These are phyloP conservation scores for Parnassius orleans DNA, from an alignment of 2,888 invertebrate species.

Conservation along the genomic window DNA sequence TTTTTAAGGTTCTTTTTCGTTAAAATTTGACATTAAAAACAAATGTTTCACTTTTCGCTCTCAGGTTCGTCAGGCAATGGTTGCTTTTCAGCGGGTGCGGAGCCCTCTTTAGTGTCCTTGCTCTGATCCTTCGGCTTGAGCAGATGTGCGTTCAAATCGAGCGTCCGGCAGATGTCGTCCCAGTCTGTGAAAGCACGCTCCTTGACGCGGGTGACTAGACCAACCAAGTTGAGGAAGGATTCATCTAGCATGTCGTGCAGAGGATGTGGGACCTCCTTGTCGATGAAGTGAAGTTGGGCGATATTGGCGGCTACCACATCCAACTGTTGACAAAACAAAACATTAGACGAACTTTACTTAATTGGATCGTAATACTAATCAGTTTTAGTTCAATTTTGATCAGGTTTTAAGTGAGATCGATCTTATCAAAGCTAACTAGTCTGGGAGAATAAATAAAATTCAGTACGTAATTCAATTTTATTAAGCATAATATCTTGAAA, in stretches of 20 bases:
- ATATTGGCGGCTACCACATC: conserved; percentile 96
- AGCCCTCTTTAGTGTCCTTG: conserved; percentile 86
- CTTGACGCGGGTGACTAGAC: conserved; percentile 94
- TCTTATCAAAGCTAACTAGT: no score
- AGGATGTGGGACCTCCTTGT: conserved; percentile 92
- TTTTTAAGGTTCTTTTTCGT: no score
- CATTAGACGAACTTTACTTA: not conserved
- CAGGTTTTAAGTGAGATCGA: no score
- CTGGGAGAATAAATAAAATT: no score
- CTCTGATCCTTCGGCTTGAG: conserved; percentile 89
- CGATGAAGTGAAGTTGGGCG: conserved; percentile 95
- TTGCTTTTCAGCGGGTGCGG: conserved; percentile 84
- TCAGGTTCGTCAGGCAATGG: conserved; percentile 66
- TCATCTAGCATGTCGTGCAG: conserved; percentile 94
- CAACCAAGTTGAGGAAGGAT: conserved; percentile 93
- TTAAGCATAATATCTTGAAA: no score
- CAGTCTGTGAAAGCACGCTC: conserved; percentile 94
- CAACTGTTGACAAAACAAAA: conserved; percentile 80
- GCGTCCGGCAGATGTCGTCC: conserved; percentile 92
- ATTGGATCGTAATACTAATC: not conserved
- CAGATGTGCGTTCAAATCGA: conserved; percentile 91
- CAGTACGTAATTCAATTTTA: no score
- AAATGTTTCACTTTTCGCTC: conserved; percentile 56
- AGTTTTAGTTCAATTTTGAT: no score
- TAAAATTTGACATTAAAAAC: no score